These are phyloP conservation scores for Sebastes steindachneri DNA, from an alignment of 2,797 vertebrate species.

Conservation along the genomic window DNA sequence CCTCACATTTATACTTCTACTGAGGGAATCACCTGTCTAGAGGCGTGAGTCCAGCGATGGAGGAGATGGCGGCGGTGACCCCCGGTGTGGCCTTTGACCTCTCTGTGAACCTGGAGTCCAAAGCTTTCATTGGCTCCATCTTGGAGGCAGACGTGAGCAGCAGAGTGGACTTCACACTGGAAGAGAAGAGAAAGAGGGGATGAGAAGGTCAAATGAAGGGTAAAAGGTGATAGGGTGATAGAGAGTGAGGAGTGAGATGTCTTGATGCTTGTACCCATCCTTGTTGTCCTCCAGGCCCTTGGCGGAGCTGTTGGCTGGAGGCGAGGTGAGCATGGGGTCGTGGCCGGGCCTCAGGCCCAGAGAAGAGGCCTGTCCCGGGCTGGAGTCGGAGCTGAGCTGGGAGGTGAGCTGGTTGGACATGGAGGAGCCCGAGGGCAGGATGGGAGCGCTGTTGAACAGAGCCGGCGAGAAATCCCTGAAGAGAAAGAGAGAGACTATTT, in stretches of 20 bases:
- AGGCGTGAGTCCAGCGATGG: conserved; percentile 81
- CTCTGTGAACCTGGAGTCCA: conserved; percentile 97
- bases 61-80: conserved; percentile 81
- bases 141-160: conserved; percentile 86
- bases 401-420: conserved; percentile 91
- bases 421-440: conserved; percentile 92
- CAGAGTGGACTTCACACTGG: conserved; percentile 76
- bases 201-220: neutral
- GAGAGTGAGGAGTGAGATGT: neutral
- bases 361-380: conserved; percentile 83
- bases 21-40: conserved; percentile 85
- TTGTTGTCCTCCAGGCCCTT: conserved; percentile 90
- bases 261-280: conserved; percentile 83
- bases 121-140: conserved; percentile 97
- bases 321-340: conserved; percentile 84
- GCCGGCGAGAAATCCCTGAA: conserved; percentile 97
- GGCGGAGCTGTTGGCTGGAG: conserved; percentile 54
- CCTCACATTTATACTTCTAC: neutral
- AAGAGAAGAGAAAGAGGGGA: neutral
- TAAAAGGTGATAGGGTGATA: neutral
- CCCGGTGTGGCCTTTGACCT: conserved; percentile 96
- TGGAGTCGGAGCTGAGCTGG: conserved; percentile 92
- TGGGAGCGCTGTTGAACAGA: conserved; percentile 97
- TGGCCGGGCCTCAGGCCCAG: conserved; percentile 85
- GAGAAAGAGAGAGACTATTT: neutral